phyloP scores from a whole-genome alignment of 2,113 vertebrate genomes.

The Callithrix jacchus region DNA sequence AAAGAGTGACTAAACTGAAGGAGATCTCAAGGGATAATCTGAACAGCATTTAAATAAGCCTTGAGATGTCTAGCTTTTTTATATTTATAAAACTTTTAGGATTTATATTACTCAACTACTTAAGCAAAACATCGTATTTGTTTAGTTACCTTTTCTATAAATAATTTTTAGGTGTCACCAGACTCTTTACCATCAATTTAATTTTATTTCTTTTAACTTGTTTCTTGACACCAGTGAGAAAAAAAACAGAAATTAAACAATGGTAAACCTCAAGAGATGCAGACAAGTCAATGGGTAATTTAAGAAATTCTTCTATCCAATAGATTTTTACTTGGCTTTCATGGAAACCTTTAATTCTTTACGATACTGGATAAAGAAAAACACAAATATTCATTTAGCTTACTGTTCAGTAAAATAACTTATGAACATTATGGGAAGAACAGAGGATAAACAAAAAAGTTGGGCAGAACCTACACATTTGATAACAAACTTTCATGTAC shows the following conservation, averaged over 20 bases:
- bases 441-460: neutral
- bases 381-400: neutral
- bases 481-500: neutral
- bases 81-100: neutral
- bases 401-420: neutral
- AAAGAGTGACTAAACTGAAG: neutral
- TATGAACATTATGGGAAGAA: neutral
- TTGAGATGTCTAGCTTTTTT: neutral
- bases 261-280: neutral
- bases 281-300: neutral
- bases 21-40: neutral
- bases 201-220: neutral
- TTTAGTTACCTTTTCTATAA: neutral
- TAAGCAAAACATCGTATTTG: neutral
- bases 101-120: neutral
- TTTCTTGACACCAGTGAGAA: neutral
- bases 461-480: neutral
- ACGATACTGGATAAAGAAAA: neutral
- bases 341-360: neutral
- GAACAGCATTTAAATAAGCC: neutral
- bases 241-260: neutral
- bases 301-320: neutral
- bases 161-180: neutral
- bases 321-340: neutral
- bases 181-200: neutral